Base-by-base conservation (phyloP, 2,888 invertebrate species). In the Ceraclea dissimilis region DNA sequence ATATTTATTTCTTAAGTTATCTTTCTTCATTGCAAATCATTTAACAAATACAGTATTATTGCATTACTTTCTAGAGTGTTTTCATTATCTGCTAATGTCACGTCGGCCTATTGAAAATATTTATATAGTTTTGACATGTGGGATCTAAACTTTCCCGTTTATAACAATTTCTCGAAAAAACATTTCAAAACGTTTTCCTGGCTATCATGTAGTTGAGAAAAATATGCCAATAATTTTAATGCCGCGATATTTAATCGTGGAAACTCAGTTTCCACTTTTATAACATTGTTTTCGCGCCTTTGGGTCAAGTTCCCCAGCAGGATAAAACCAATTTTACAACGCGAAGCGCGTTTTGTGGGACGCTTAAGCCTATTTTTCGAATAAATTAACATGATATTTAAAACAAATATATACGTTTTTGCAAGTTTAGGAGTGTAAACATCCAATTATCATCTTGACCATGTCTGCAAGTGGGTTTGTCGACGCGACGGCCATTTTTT, bases 401-500 rank as follows among this genome's bases (percentile, higher is more conserved):
- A 20, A 2, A 13, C n/a, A n/a, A 20, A 20, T 26, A 8, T 8
- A 33, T 19, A 48, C 13, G 13, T 39, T 39, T 39, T 39, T 13
- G 13, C 2, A 5, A 39, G 39, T 39, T 39, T 39, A 4, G 13
- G 13, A n/a, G 13, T 39, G 16, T 39, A 39, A 39, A 39, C 39
- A 16, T 39, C 2, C 39, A 39, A 39, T 39, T 4, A 39, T 39
- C 39, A 39, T 16, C 16, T 58, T 58, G 52, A 58, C 50, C 53
- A 57, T 44, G 54, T 52, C 52, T 52, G 55, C 49, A 19, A 26
- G 53, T 58, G 58, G 56, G 46, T 50, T 52, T 52, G 58, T 55
- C 55, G 54, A 58, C 49, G 44, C 55, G 58, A 55, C 58, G 55
- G 58, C 58, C 58, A 58, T 58, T 58, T 58, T 57, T 57, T 55